Base-by-base conservation (phyloP, 2,888 invertebrate species). In the Atrina japonica region DNA sequence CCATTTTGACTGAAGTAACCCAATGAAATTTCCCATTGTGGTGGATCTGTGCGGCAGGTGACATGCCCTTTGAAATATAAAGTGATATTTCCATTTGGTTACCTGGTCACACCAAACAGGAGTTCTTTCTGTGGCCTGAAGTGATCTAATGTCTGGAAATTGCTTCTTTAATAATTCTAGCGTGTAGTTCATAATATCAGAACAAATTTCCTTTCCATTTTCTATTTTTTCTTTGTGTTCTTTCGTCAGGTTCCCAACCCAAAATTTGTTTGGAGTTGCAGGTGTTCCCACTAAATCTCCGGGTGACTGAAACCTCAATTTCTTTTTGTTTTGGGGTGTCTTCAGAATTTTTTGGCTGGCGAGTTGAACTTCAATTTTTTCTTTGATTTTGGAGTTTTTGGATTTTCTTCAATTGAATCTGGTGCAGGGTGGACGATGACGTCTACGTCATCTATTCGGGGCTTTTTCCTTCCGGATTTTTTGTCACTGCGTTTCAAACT, bases 31-130 rank as follows among this genome's bases (percentile, higher is more conserved):
- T 56, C 6, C 47, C 47, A 25, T 41, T 45, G 35, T 65, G 65
- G 35, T 65, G 55, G 9, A 65, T 56, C 35, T 65, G 55, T 3
- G 29, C 56, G 2, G 65, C 45, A 14, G 56, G 65, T 18, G 61
- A 30, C 18, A 49, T 11, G 16, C 16, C 16, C 16, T 23, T 18
- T 25, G 1, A 25, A 61, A 61, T 9, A 16, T 9, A 29, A 30
- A 18, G 2, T 30, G 11, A 2, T 61, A 18, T 30, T 30, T 61
- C 49, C 61, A 61, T 47, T 18, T 45, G 16, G 3, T 49, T 14
- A 11, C 21, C 5, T 30, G 14, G 3, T 61, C 61, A 47, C 29
- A 11, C 61, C 61, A 61, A 0, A 61, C 35, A 9, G 61, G 61
- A n/a, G 49, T 21, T 29, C 14, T 29, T 29, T 25, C 29, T 9